These are phyloP conservation scores for Nysson spinosus DNA, from an alignment of 2,888 invertebrate species.

Conservation along the genomic window DNA sequence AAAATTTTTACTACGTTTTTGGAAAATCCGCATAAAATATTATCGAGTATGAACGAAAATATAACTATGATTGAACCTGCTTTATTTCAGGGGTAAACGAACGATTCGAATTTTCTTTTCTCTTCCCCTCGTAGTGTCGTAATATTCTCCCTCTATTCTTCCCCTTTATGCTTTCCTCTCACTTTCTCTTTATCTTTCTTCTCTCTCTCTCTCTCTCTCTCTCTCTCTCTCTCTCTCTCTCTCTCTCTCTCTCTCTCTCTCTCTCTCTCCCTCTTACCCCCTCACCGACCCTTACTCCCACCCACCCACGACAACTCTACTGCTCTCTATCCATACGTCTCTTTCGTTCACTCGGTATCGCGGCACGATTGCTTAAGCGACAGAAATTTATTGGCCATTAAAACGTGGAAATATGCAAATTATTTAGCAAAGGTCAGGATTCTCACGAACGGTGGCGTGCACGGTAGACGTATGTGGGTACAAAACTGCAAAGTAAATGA, in stretches of 20 bases:
- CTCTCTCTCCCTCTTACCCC: slow-evolving; percentile 36
- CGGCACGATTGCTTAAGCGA: slow-evolving; percentile 70
- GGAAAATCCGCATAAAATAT: neutral
- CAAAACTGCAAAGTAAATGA: slow-evolving; percentile 32
- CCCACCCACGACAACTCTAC: slow-evolving; percentile 39
- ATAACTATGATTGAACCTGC: slow-evolving; percentile 1
- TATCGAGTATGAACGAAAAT: too few species aligned
- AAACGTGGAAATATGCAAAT: slow-evolving; percentile 74
- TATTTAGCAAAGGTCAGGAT: slow-evolving; percentile 73
- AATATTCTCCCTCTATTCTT: slow-evolving; percentile 10
- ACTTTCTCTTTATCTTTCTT: neutral
- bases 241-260: neutral
- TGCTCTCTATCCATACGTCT: slow-evolving; percentile 20
- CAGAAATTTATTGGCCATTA: slow-evolving; percentile 73
- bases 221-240: neutral
- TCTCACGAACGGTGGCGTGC: slow-evolving; percentile 60
- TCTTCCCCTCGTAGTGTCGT: slow-evolving; percentile 9
- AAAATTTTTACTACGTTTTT: too few species aligned
- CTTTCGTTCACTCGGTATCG: slow-evolving; percentile 50
- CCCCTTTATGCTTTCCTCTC: neutral
- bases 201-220: neutral
- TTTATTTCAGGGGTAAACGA: neutral
- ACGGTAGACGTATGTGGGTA: slow-evolving; percentile 13
- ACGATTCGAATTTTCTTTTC: slow-evolving; percentile 4
- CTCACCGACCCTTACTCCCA: slow-evolving; percentile 25